These are phyloP conservation scores for Odocoileus hemionus DNA, from an alignment of 2,113 vertebrate species.

Conservation along the genomic window DNA sequence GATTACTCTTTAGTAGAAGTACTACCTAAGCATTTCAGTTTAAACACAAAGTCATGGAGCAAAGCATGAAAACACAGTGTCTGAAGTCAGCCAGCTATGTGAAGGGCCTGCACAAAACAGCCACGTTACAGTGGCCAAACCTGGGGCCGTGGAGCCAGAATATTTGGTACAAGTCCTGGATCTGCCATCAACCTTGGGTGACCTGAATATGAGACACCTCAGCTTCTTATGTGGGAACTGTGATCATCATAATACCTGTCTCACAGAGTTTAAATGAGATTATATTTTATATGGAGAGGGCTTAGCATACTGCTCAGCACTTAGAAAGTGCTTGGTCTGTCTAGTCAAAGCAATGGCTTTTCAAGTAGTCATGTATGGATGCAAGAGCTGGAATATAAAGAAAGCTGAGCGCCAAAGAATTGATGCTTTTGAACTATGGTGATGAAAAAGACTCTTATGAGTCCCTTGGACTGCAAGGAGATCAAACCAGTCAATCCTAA, in stretches of 20 bases:
- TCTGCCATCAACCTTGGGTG: not conserved
- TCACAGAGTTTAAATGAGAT: not conserved
- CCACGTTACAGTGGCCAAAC: fast-evolving
- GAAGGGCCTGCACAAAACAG: not conserved
- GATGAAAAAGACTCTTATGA: not conserved
- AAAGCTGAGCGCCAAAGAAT: not conserved
- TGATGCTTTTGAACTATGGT: not conserved
- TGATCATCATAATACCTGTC: not conserved
- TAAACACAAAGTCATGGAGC: not conserved
- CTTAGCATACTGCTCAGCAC: not conserved
- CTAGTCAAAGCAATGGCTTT: not conserved
- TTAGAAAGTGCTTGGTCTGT: not conserved
- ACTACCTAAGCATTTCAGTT: not conserved
- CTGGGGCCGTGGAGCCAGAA: not conserved
- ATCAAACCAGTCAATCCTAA: not conserved
- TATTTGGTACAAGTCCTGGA: not conserved
- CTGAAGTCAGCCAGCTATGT: not conserved
- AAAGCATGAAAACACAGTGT: not conserved
- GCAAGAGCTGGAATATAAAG: not conserved
- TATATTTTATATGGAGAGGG: not conserved
- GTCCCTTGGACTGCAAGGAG: not conserved
- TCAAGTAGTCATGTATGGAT: not conserved
- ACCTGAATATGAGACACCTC: not conserved
- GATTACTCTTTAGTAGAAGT: not conserved
- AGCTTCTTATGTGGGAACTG: not conserved